phyloP scores from a whole-genome alignment of 1,140 invertebrate species.

The Myzus persicae region DNA sequence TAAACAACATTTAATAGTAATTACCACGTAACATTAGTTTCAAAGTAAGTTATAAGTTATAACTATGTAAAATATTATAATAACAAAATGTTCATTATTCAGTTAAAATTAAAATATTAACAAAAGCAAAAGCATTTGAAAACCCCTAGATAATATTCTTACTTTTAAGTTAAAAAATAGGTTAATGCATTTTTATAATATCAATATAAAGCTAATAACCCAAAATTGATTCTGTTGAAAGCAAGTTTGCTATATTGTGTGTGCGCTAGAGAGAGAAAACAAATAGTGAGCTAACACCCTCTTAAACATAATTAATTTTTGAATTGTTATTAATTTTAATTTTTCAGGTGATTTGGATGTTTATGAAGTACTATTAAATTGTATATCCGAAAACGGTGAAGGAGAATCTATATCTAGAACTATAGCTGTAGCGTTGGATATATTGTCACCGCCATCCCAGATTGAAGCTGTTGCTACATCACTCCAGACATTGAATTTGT shows the following conservation, averaged over 20 bases:
- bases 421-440: conserved; percentile 59
- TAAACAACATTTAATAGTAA: too few species aligned
- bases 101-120: too few species aligned
- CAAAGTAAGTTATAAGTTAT: too few species aligned
- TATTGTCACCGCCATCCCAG: conserved; percentile 64
- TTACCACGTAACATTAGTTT: too few species aligned
- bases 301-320: neutral
- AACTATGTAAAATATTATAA: too few species aligned
- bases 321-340: neutral
- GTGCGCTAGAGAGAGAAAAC: neutral
- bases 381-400: conserved; percentile 61
- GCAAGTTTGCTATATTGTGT: neutral
- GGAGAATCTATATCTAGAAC: conserved; percentile 62
- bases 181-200: too few species aligned
- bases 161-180: too few species aligned
- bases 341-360: conserved; percentile 24
- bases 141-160: too few species aligned
- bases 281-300: neutral
- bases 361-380: conserved; percentile 65
- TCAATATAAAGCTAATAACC: neutral
- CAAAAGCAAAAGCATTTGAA: too few species aligned
- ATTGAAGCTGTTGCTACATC: conserved; percentile 67
- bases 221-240: neutral
- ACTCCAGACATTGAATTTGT: conserved; percentile 66
- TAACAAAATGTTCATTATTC: too few species aligned